Conservation (phyloP, 1,140 invertebrate species). For the Lethrus apterus region DNA sequence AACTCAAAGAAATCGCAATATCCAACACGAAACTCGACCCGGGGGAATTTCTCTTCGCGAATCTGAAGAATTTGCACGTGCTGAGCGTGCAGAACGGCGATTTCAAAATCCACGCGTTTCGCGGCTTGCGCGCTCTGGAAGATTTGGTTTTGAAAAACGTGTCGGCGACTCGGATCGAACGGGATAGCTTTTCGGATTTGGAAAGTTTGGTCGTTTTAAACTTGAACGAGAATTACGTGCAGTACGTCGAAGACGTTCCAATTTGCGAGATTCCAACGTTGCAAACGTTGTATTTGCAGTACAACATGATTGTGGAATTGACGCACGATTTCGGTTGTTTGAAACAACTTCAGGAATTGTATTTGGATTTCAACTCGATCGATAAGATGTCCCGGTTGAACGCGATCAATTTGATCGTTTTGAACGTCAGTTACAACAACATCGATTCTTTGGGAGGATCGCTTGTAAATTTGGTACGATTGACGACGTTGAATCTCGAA, state of each 20-base stretch:
- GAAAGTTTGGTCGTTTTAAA: slow-evolving; percentile 25
- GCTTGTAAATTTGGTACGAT: slow-evolving; percentile 19
- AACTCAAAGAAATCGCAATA: slow-evolving; percentile 26
- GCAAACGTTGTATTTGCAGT: slow-evolving; percentile 14
- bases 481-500: slow-evolving; percentile 16
- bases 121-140: slow-evolving; percentile 22
- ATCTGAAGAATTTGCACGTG: too few species aligned
- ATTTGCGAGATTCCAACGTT: slow-evolving; percentile 25
- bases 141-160: slow-evolving; percentile 27
- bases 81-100: too few species aligned
- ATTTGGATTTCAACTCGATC: slow-evolving; percentile 11
- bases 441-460: slow-evolving; percentile 20
- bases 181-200: slow-evolving; percentile 21
- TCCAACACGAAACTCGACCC: slow-evolving; percentile 17
- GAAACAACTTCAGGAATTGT: slow-evolving; percentile 2
- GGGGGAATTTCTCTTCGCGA: not conserved
- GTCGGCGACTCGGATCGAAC: slow-evolving; percentile 10
- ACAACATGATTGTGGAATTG: slow-evolving; percentile 5
- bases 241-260: slow-evolving; percentile 21
- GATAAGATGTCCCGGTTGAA: not conserved
- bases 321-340: slow-evolving; percentile 8
- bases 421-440: slow-evolving; percentile 31
- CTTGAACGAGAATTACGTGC: slow-evolving; percentile 25
- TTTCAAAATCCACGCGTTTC: slow-evolving; percentile 13
- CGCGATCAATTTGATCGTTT: slow-evolving; percentile 2